These are phyloP conservation scores for Archegozetes longisetosus DNA, from an alignment of 1,140 invertebrate genomes.

Conservation along the genomic window DNA sequence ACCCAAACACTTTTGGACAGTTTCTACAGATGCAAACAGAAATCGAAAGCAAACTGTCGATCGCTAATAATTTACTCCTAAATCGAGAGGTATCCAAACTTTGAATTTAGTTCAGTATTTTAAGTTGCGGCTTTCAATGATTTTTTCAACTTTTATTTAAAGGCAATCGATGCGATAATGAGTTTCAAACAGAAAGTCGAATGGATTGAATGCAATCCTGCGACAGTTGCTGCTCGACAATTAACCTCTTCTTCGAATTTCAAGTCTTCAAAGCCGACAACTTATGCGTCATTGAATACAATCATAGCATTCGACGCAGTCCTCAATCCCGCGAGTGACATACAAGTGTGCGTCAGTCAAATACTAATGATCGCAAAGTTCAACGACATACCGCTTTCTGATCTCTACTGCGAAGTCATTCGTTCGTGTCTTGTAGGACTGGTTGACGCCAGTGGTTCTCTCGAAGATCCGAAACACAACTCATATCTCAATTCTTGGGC, in stretches of 20 bases:
- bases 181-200: constrained; percentile 3
- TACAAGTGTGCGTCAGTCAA: constrained; percentile 57
- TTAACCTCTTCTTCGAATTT: background rate
- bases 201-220: background rate
- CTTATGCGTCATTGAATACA: constrained; percentile 8
- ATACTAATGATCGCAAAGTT: constrained; percentile 62
- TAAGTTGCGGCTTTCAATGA: background rate
- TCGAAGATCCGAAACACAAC: constrained; percentile 48
- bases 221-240: background rate
- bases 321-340: constrained; percentile 64
- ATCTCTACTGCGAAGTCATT: constrained; percentile 72
- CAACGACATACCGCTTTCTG: constrained; percentile 21
- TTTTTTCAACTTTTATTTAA: background rate
- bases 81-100: background rate
- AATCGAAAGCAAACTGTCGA: background rate
- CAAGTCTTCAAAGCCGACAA: constrained; percentile 1
- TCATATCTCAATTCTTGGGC: constrained; percentile 52
- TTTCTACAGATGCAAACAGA: background rate
- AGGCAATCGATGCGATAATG: background rate
- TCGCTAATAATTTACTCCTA: background rate
- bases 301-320: constrained; percentile 35
- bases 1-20: constrained; percentile 24
- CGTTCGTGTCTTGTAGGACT: constrained; percentile 73
- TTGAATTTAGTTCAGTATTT: background rate
- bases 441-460: constrained; percentile 44